These are phyloP conservation scores for Cantharis rufa DNA, from an alignment of 2,888 invertebrate species.

Conservation along the genomic window DNA sequence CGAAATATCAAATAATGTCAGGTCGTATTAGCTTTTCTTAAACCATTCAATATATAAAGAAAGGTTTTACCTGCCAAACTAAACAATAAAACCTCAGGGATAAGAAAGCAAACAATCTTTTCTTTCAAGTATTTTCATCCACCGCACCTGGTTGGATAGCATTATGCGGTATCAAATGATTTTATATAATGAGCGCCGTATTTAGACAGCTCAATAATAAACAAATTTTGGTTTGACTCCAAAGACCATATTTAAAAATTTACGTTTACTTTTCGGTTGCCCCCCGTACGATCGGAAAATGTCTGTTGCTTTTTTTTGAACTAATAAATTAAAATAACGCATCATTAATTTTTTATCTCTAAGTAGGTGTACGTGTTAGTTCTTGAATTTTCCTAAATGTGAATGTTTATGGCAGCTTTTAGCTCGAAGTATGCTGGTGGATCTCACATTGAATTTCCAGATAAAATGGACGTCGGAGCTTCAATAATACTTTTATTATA, in stretches of 20 bases:
- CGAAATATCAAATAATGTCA: conserved; percentile 31
- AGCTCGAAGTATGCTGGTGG: background rate
- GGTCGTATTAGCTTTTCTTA: conserved; percentile 30
- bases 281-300: background rate
- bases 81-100: conserved; percentile 42
- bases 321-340: background rate
- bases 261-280: background rate
- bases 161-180: conserved; percentile 4
- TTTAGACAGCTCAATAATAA: background rate
- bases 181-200: conserved; percentile 7
- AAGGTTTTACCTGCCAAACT: conserved; percentile 43
- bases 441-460: conserved; percentile 2
- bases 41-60: conserved; percentile 39
- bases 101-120: conserved; percentile 47
- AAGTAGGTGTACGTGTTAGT: background rate
- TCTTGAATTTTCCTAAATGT: background rate
- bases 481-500: conserved; percentile 24
- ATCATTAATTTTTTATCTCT: background rate
- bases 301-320: background rate
- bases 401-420: conserved; percentile 2
- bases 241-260: background rate
- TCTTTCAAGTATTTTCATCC: conserved; percentile 42
- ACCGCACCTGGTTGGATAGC: conserved; percentile 43
- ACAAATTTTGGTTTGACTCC: background rate
- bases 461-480: conserved; percentile 11